Evolutionary conservation across 1,140 invertebrate species (phyloP), one percentile per base, ranked within the genome.

Genomic region (Charaxes varanes): DNA sequence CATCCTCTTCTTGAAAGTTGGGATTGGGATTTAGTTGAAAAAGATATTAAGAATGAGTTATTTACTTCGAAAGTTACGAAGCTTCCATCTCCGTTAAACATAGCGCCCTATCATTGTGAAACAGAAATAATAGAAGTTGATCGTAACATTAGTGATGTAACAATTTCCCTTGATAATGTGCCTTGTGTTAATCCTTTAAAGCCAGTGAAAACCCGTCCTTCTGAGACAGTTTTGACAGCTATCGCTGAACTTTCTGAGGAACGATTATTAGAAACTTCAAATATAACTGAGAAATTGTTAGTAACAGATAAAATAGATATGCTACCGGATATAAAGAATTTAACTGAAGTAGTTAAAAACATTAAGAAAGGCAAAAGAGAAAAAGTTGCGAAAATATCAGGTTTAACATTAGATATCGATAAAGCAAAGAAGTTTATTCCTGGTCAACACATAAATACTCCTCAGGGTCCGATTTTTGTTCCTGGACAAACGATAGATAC

Each of bases 401-500:
- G 90, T 24, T 68, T 91, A 1, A 87, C 87, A 24, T 62, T 93
- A 14, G 87, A 90, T 50, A 87, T 92, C 41, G 85, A 88, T 18
- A 86, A 87, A 44, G 87, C 87, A 7, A 87, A 89, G 45, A 87
- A 86, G 55, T 91, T 92, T 62, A 63, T 92, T 16, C 85, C 87
- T 12, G 91, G 91, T 1, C 90, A 91, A 84, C 88, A 89, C 32
- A 71, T 92, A n/a, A 85, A 89, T 19, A 92, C 90, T 0, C 88
- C 90, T 30, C 84, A 86, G 35, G 91, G 91, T 2, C 83, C 87
- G 30, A 65, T 90, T 15, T 93, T 93, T 66, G 86, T 93, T 4
- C 90, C 91, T 2, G 91, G 92, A 12, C 90, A 92, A 71, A 90
- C 91, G 4, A 72, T 93, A n/a, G 79, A 89, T 51, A 91, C 90